Evolutionary conservation across 2,888 invertebrate genomes (phyloP).

Genomic region (Drosophila acutilabella): DNA sequence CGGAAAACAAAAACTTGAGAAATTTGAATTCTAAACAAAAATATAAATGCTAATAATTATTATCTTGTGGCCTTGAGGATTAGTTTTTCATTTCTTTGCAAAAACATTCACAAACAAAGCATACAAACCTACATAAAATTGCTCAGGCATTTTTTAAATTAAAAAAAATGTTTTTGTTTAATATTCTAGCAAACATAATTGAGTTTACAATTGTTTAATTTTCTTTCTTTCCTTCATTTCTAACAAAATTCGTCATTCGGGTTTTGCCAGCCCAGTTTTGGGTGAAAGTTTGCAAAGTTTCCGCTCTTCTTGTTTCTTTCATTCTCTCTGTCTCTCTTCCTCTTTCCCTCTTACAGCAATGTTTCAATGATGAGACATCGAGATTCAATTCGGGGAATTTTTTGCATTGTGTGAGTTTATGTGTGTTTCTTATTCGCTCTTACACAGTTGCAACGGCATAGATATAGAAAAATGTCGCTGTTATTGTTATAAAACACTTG

Average conservation of each 20-base stretch:
- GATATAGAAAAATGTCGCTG: conserved; percentile 10
- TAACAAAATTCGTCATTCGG: conserved; percentile 13
- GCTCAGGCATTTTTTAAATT: too few species aligned
- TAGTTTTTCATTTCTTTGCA: conserved; percentile 11
- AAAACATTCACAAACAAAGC: not conserved
- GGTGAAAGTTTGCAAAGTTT: conserved; percentile 4
- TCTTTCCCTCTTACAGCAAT: conserved; percentile 13
- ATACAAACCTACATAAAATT: not conserved
- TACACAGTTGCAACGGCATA: not conserved
- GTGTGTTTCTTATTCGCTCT: not conserved
- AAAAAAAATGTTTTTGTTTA: too few species aligned
- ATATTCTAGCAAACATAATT: too few species aligned
- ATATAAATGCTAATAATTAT: conserved; percentile 37
- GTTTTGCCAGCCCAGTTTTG: conserved; percentile 16
- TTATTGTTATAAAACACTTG: conserved; percentile 43
- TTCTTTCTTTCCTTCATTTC: conserved; percentile 14
- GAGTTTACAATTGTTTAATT: not conserved
- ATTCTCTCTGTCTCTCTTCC: not conserved
- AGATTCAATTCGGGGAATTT: conserved; percentile 18
- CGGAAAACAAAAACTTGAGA: conserved; percentile 33
- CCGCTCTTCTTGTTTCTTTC: not conserved
- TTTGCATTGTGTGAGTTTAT: conserved; percentile 17
- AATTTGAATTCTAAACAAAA: conserved; percentile 27
- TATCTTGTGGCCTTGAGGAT: conserved; percentile 38
- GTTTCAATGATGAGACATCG: conserved; percentile 12